Conservation (phyloP, 2,888 invertebrate species). For the Lathronympha strigana region DNA sequence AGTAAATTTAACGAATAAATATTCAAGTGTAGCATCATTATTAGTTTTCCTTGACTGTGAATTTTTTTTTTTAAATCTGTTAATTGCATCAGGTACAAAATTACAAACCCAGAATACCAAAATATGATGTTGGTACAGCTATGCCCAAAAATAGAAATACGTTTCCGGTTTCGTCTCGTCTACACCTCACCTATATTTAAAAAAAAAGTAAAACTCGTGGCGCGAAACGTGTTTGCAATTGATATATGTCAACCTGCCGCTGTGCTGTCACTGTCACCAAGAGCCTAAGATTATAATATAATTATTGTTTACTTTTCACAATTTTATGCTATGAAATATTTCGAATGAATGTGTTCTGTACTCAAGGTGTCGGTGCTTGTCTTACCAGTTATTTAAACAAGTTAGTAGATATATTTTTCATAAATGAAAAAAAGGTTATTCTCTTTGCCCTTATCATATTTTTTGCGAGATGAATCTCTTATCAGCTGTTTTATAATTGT, state of each 20-base stretch:
- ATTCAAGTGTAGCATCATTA: too few relatives aligned
- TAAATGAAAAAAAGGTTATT: conserved; percentile 36
- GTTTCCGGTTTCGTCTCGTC: neutral
- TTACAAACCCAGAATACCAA: too few relatives aligned
- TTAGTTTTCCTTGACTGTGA: too few relatives aligned
- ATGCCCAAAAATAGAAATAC: neutral
- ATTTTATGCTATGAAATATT: neutral
- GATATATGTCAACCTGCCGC: conserved; percentile 14
- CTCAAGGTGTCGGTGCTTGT: neutral
- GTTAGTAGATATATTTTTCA: neutral
- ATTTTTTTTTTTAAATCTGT: too few relatives aligned
- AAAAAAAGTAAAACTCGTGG: conserved; percentile 13
- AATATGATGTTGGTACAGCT: neutral
- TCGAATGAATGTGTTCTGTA: neutral
- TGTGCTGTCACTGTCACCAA: conserved; percentile 32
- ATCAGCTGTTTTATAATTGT: conserved; percentile 35
- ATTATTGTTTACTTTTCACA: conserved; percentile 27
- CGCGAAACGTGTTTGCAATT: conserved; percentile 33
- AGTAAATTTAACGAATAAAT: too few relatives aligned
- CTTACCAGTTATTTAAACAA: conserved; percentile 1
- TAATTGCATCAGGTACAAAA: too few relatives aligned
- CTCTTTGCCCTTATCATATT: conserved; percentile 30
- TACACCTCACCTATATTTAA: neutral
- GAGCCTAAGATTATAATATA: conserved; percentile 9
- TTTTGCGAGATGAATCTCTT: conserved; percentile 41